These are phyloP conservation scores for Meandrusa payeni DNA, from an alignment of 2,888 invertebrate species.

Conservation along the genomic window DNA sequence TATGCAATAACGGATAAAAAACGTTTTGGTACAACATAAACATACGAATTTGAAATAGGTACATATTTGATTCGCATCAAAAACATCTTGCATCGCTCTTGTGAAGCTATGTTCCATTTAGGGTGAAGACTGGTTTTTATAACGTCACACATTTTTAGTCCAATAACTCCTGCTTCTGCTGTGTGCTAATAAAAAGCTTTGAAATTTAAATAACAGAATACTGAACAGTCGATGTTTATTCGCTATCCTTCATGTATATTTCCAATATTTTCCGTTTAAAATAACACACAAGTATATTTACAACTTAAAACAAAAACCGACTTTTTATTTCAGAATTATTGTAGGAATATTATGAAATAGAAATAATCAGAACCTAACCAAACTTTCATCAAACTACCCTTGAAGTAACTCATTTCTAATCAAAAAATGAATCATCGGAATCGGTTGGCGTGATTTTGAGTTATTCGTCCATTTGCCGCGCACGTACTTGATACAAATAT, in stretches of 20 bases:
- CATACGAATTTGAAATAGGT: slow-evolving; percentile 5
- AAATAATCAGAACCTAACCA: too few species aligned
- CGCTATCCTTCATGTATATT: background rate
- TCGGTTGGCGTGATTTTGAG: too few species aligned
- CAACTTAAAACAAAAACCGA: too few species aligned
- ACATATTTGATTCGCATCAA: background rate
- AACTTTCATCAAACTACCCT: too few species aligned
- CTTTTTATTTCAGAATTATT: too few species aligned
- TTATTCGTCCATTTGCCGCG: too few species aligned
- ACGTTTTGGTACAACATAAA: slow-evolving; percentile 7
- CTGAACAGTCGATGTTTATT: background rate
- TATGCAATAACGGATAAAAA: slow-evolving; percentile 15
- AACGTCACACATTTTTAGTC: slow-evolving; percentile 8
- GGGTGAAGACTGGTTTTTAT: slow-evolving; percentile 4
- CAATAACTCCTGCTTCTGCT: slow-evolving; percentile 14
- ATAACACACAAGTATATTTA: too few species aligned
- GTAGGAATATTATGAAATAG: too few species aligned
- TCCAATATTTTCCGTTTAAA: background rate
- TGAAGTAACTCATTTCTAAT: too few species aligned
- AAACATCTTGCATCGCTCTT: background rate
- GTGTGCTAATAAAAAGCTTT: slow-evolving; percentile 10
- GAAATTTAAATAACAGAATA: background rate
- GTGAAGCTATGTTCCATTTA: slow-evolving; percentile 6
- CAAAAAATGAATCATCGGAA: too few species aligned
- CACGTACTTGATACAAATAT: too few species aligned